Percentiles rank a stretch among this genome's conserved stretches.
Evolutionary conservation across 2,888 invertebrate genomes (phyloP).

Genomic region (Meliscaeva auricollis): DNA sequence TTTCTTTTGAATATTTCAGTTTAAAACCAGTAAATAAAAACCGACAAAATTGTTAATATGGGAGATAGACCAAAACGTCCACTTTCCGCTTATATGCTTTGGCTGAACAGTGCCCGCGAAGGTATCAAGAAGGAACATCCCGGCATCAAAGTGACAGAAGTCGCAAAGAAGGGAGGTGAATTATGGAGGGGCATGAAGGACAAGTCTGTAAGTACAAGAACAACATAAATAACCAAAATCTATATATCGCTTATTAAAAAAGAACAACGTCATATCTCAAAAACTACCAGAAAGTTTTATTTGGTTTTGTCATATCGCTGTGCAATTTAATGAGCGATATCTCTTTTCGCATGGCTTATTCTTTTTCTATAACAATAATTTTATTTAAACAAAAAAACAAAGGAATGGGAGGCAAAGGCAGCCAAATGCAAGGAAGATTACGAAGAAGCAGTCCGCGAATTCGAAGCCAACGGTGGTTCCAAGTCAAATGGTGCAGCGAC

Average conservation of each 20-base stretch:
- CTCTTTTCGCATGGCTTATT: neutral
- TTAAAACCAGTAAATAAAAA: slow-evolving; percentile 32
- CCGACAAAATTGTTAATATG: slow-evolving; percentile 86
- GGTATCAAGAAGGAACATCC: slow-evolving; percentile 94
- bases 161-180: slow-evolving; percentile 97
- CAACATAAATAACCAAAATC: neutral
- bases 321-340: too few species aligned
- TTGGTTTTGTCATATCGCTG: too few species aligned
- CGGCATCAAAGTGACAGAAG: slow-evolving; percentile 94
- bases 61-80: slow-evolving; percentile 96
- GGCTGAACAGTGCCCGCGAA: slow-evolving; percentile 94
- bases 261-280: too few species aligned
- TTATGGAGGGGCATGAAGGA: slow-evolving; percentile 95
- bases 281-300: too few species aligned
- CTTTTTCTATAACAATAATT: neutral
- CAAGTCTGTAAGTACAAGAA: slow-evolving; percentile 88
- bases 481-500: slow-evolving; percentile 84
- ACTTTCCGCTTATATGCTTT: slow-evolving; percentile 95
- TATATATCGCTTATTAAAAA: too few species aligned
- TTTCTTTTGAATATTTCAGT: slow-evolving; percentile 17
- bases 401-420: slow-evolving; percentile 97
- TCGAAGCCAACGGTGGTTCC: slow-evolving; percentile 90
- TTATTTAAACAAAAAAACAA: neutral
- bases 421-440: slow-evolving; percentile 95
- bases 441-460: slow-evolving; percentile 94